phyloP scores from a whole-genome alignment of 64 coral and sea anemone species.

The Montipora capricornis region DNA sequence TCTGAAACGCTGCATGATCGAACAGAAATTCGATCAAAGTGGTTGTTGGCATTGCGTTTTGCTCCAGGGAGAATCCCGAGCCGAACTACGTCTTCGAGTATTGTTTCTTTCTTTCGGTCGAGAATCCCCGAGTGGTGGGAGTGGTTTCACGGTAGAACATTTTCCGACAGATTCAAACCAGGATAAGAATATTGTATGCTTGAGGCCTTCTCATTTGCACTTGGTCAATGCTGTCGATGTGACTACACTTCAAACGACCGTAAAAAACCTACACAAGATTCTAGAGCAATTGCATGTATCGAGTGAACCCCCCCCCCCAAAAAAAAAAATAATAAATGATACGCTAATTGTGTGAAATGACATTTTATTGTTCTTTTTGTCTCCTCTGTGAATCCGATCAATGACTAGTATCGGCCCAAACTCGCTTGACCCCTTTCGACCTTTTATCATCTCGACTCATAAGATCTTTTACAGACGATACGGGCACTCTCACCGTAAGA shows the following conservation, averaged over 20 bases:
- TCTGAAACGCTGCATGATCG: not conserved
- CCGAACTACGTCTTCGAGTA: not conserved
- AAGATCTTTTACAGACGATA: not conserved
- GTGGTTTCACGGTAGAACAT: not conserved
- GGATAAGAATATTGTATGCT: too few species aligned
- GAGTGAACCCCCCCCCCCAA: not conserved
- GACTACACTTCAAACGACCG: too few species aligned
- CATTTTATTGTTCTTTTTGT: too few species aligned
- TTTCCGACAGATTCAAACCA: not conserved
- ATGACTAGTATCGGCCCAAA: too few species aligned
- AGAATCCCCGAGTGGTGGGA: not conserved
- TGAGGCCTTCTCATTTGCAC: too few species aligned
- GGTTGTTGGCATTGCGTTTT: not conserved
- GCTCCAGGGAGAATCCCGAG: not conserved
- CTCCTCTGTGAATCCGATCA: too few species aligned
- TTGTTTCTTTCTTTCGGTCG: not conserved
- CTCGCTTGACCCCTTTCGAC: not conserved
- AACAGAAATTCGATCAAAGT: too few species aligned
- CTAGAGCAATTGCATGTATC: not conserved
- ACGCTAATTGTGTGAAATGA: too few species aligned
- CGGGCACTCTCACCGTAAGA: not conserved
- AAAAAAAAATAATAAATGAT: too few species aligned
- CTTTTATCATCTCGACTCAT: not conserved
- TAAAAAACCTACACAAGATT: too few species aligned
- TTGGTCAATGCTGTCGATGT: too few species aligned